Conservation (phyloP, 1,140 invertebrate species). For the Zelostemma sp. region DNA sequence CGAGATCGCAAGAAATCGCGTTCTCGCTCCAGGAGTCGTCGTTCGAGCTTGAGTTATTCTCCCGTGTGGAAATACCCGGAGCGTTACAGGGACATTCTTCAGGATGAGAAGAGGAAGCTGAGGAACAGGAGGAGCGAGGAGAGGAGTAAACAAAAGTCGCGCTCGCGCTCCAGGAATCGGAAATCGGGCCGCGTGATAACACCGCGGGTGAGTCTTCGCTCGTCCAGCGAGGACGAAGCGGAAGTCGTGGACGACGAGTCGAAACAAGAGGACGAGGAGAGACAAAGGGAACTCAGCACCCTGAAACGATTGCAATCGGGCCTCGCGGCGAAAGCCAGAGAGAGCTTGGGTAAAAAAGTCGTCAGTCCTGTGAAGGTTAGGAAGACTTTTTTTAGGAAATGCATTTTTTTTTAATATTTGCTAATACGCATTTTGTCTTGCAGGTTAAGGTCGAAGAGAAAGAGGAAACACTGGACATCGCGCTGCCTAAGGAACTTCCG, state of each 20-base stretch:
- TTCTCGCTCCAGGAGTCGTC: slow-evolving; percentile 61
- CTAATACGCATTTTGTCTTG: not conserved
- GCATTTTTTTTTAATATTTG: too few relatives aligned
- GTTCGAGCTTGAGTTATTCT: slow-evolving; percentile 77
- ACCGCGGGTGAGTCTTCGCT: slow-evolving; percentile 72
- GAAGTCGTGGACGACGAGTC: slow-evolving; percentile 72
- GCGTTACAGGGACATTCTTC: slow-evolving; percentile 74
- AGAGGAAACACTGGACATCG: slow-evolving; percentile 16
- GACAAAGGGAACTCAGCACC: slow-evolving; percentile 73
- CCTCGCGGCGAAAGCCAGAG: slow-evolving; percentile 76
- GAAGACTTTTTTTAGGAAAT: too few relatives aligned
- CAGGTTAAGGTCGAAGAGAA: slow-evolving; percentile 51
- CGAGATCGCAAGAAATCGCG: slow-evolving; percentile 49
- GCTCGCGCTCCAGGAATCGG: slow-evolving; percentile 33
- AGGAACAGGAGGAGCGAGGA: slow-evolving; percentile 43
- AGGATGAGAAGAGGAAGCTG: slow-evolving; percentile 62
- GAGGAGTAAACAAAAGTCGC: slow-evolving; percentile 28
- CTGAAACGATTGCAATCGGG: slow-evolving; percentile 74
- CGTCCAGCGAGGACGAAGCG: slow-evolving; percentile 75
- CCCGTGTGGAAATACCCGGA: slow-evolving; percentile 75
- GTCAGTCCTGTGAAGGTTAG: slow-evolving; percentile 60
- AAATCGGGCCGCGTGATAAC: slow-evolving; percentile 38
- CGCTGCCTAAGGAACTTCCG: slow-evolving; percentile 52
- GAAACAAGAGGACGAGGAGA: slow-evolving; percentile 67
- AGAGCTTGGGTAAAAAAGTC: slow-evolving; percentile 62